phyloP scores from a whole-genome alignment of 2,113 vertebrate genomes.

The Neofelis nebulosa region DNA sequence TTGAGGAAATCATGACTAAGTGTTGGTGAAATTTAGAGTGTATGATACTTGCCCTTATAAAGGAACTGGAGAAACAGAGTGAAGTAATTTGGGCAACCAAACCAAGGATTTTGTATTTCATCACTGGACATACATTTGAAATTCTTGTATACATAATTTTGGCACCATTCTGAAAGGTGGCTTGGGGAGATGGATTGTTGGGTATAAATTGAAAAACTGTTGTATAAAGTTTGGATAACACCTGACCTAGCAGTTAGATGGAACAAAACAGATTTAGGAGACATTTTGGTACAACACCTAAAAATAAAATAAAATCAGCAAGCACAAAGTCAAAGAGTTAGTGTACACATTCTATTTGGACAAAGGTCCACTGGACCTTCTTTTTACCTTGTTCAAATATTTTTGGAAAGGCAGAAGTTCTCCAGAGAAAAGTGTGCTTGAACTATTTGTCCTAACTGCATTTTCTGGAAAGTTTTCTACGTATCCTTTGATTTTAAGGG shows the following conservation, averaged over 20 bases:
- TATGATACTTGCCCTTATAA: background rate
- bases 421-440: background rate
- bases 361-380: background rate
- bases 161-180: background rate
- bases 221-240: background rate
- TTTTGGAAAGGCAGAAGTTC: conserved; percentile 15
- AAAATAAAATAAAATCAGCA: conserved; percentile 11
- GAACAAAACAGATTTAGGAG: background rate
- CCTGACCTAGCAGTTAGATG: background rate
- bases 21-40: background rate
- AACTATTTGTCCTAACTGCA: background rate
- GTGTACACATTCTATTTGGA: background rate
- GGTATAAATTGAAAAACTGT: background rate
- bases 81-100: background rate
- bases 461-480: background rate
- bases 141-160: background rate
- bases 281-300: background rate
- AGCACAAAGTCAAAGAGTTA: background rate
- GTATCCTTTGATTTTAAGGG: background rate
- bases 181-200: background rate
- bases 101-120: background rate
- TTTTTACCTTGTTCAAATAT: background rate
- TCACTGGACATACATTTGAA: background rate
- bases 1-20: background rate
- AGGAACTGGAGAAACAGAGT: background rate